Conservation (phyloP, 2,888 invertebrate genomes). For the Amblyteles armatorius region DNA sequence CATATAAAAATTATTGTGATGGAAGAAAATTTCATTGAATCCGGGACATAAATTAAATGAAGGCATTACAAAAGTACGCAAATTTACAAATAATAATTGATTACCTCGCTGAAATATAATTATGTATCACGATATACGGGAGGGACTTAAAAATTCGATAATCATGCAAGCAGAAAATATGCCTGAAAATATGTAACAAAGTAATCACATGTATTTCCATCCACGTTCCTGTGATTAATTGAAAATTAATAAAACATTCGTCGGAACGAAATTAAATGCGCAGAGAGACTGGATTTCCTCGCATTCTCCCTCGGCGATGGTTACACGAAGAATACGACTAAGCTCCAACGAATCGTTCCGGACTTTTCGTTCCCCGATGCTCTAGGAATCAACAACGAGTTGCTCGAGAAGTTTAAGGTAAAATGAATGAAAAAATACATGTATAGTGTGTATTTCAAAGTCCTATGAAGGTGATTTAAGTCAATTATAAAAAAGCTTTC, state of each 20-base stretch:
- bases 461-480: neutral
- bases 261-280: slow-evolving; percentile 32
- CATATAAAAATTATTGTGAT: neutral
- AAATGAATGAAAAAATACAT: neutral
- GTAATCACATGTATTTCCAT: slow-evolving; percentile 5
- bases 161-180: slow-evolving; percentile 3
- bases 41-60: neutral
- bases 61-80: neutral
- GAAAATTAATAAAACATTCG: slow-evolving; percentile 8
- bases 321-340: slow-evolving; percentile 63
- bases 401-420: slow-evolving; percentile 73
- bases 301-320: slow-evolving; percentile 70
- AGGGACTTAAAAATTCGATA: slow-evolving; percentile 4
- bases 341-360: slow-evolving; percentile 32
- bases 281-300: slow-evolving; percentile 71
- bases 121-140: neutral
- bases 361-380: slow-evolving; percentile 70
- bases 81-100: neutral
- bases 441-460: neutral
- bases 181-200: neutral
- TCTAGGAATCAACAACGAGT: slow-evolving; percentile 64
- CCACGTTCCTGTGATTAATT: neutral
- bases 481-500: slow-evolving; percentile 19
- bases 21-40: neutral
- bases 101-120: neutral